Base-by-base conservation (phyloP, 2,888 invertebrate genomes). In the Rhopalosiphum nymphaeae region DNA sequence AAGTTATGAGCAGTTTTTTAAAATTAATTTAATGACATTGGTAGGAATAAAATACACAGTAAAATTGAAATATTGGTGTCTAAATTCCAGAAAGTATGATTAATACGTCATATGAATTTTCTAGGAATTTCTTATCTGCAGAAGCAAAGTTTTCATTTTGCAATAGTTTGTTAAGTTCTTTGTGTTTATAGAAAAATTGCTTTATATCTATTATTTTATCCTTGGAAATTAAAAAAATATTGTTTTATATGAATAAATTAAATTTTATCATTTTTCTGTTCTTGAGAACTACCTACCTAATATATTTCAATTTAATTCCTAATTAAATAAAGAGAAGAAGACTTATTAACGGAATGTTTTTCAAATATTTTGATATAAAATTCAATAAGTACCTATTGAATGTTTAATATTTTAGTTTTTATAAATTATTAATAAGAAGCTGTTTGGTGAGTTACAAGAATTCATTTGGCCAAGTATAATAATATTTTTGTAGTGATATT, bases 61-160 rank as follows among this genome's bases (percentile, higher is more conserved):
- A 21, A 36, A 36, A 25, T 78, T 36, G 9, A 78, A 78, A 78
- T 78, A 78, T 78, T 78, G 78, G 21, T 78, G 78, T 78, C 36
- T 78, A 78, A 78, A 78, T 78, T 78, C 36, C 21, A 78, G 36
- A 78, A 78, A 78, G 36, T 36, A 36, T 78, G 78, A 78, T 36
- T 88, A 88, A 36, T 88, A 44, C 85, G 25, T 86, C 46, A 29
- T 29, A 29, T 16, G 26, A 11, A n/a, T 36, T 53, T 88, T 53
- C 53, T 88, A 25, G 10, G 88, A 88, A 88, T 88, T 88, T 88
- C 16, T 88, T 53, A 44, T 88, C 49, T n/a, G 49, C 49, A n/a
- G 49, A n/a, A 26, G 29, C 49, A 25, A 36, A 36, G 49, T 88
- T 88, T 88, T 53, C 21, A 78, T 78, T 78, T 78, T 78, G 78